Evolutionary conservation across 2,888 invertebrate genomes (phyloP), one percentile per base, ranked within the genome.

Genomic region (Odontomyia ornata): DNA sequence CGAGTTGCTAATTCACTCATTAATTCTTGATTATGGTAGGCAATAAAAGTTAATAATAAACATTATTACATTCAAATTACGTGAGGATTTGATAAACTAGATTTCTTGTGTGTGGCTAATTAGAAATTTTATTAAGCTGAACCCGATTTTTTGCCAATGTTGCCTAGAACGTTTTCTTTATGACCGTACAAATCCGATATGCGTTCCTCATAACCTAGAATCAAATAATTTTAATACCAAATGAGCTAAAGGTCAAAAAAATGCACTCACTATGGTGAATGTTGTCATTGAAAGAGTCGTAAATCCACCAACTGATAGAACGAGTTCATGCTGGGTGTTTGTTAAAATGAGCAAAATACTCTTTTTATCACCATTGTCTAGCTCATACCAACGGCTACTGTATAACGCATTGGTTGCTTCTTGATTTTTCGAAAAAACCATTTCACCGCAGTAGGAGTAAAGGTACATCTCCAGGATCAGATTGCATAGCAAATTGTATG

Each of bases 151-250:
- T 60, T 60, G 15, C 23, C 23, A 5, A n/a, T 18, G 13, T 9
- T 9, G 43, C 43, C 30, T 36, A 60, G 25, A 73, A 60, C 18
- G 18, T 60, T 23, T 73, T 60, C 36, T 57, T 73, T 4, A 73
- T 57, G 4, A 73, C 57, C 3, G 73, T 72, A 21, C 60, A 73
- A 15, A 60, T 73, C 7, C 73, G 73, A 60, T 73, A 60, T 25
- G 73, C 57, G 5, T 21, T 60, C 21, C 57, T 73, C 73, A 73
- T 73, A n/a, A 73, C 73, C 73, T 60, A 23, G 15, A 67, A 67
- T 25, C 9, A 36, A 36, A 36, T 36, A 36, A 36, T 36, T 36
- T 9, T 36, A 9, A 36, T n/a, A n/a, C n/a, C n/a, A 36, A 36
- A 9, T 36, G 36, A 36, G 36, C 36, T 36, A 5, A 9, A 36